Conservation (phyloP, 2,797 vertebrate genomes). For the Buceros bicornis region DNA sequence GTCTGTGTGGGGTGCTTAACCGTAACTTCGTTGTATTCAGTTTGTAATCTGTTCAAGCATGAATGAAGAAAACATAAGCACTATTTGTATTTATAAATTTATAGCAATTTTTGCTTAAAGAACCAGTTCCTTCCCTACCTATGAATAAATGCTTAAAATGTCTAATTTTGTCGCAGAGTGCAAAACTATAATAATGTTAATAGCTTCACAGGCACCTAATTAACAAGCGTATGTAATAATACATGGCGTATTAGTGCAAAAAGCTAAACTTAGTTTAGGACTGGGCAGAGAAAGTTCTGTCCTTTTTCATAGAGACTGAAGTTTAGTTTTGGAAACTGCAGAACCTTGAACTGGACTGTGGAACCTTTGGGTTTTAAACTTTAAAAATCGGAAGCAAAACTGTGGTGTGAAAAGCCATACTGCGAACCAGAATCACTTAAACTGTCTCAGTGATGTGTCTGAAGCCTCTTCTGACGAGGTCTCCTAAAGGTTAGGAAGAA, state of each 20-base stretch:
- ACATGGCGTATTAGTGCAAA: slow-evolving; percentile 23
- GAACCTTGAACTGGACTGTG: slow-evolving; percentile 69
- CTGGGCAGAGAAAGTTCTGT: slow-evolving; percentile 34
- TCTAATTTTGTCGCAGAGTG: slow-evolving; percentile 80
- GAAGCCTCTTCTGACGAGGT: slow-evolving; percentile 28
- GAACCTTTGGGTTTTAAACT: slow-evolving; percentile 67
- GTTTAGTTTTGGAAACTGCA: slow-evolving; percentile 70
- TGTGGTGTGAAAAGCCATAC: slow-evolving; percentile 76
- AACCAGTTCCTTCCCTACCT: slow-evolving; percentile 74
- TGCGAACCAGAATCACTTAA: slow-evolving; percentile 56
- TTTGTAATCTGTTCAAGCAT: slow-evolving; percentile 83
- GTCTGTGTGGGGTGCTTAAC: slow-evolving; percentile 79
- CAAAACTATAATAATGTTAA: slow-evolving; percentile 75
- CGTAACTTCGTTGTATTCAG: slow-evolving; percentile 82
- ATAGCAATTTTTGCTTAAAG: slow-evolving; percentile 78
- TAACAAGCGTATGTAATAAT: slow-evolving; percentile 62
- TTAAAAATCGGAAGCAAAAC: slow-evolving; percentile 61
- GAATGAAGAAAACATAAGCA: slow-evolving; percentile 80
- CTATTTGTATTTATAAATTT: slow-evolving; percentile 84
- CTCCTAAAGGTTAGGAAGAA: slow-evolving; percentile 45
- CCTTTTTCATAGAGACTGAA: slow-evolving; percentile 57
- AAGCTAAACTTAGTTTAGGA: slow-evolving; percentile 53
- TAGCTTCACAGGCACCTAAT: slow-evolving; percentile 71
- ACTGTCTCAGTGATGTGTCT: slow-evolving; percentile 63
- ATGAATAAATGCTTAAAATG: slow-evolving; percentile 81